Base-by-base conservation (phyloP, 2,888 invertebrate genomes). In the Lamellibrachia satsuma region DNA sequence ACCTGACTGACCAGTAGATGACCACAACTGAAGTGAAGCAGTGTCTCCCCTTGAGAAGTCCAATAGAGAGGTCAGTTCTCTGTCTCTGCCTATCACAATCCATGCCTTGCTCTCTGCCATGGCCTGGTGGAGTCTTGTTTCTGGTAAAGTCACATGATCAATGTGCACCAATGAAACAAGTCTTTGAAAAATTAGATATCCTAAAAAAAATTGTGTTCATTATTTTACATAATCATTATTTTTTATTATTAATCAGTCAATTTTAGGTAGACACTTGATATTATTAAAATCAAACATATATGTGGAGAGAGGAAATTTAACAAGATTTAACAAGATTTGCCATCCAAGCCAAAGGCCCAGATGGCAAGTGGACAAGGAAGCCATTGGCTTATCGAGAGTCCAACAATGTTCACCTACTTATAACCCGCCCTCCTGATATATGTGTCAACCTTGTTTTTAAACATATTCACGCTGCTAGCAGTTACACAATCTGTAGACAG, bases 21-120 rank as follows among this genome's bases (percentile, higher is more conserved):
- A 75, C 75, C 75, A 75, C 75, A 75, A 22, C 75, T 75, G 75
- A 15, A 75, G 22, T 22, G 75, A 75, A 6, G 75, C n/a, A 15
- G n/a, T 11, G 75, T 75, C 75, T 75, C 75, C 75, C 75, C 90
- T 39, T 11, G 92, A 22, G 27, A 92, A 92, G 8, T 90, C 52
- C 55, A 92, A n/a, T 15, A 93, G 39, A n/a, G 91, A 4, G 75
- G 51, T 52, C 90, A 93, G 60, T 55, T 93, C 93, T 51, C 27
- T 90, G 52, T 95, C 94, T 92, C 95, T 93, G n/a, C 95, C 96
- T 91, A 95, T 93, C 92, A 95, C 93, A 55, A 94, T 93, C n/a
- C 95, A 94, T 3, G 95, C 93, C 92, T 95, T 94, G 75, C 95
- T 94, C 91, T 95, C 93, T 27, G 95, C 93, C 92, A 94, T 94